Percentiles rank a stretch among this genome's conserved stretches.
These are phyloP conservation scores for Platycheirus rosarum DNA, from an alignment of 2,888 invertebrate genomes.

Conservation along the genomic window DNA sequence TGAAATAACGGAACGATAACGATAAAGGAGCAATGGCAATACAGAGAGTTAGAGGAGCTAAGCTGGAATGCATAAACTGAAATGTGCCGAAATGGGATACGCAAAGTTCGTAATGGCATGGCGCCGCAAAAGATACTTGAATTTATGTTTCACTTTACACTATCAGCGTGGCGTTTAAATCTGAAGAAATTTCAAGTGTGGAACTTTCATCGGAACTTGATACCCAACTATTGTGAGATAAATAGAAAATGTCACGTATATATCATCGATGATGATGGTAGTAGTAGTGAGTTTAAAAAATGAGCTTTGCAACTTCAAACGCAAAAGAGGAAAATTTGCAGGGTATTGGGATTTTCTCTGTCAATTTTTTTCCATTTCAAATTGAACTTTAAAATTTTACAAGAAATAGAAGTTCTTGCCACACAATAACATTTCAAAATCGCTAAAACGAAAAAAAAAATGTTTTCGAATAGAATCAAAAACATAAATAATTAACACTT, in stretches of 20 bases:
- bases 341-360: too few species aligned
- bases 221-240: not conserved
- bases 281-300: too few species aligned
- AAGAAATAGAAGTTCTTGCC: too few species aligned
- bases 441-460: too few species aligned
- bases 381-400: too few species aligned
- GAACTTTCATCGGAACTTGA: not conserved
- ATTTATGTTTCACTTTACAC: not conserved
- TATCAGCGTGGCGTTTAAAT: not conserved
- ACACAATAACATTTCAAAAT: too few species aligned
- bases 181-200: not conserved
- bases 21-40: slow-evolving; percentile 6
- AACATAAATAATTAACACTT: too few species aligned
- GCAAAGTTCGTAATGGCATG: slow-evolving; percentile 9
- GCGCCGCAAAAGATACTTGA: not conserved
- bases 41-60: not conserved
- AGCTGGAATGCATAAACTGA: not conserved
- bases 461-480: too few species aligned
- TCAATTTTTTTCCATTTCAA: too few species aligned
- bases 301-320: too few species aligned
- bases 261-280: not conserved
- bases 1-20: not conserved
- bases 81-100: slow-evolving; percentile 6
- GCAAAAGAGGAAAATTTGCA: too few species aligned
- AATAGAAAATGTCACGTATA: not conserved